Base-by-base conservation (phyloP, 2,888 invertebrate genomes). In the Ormia ochracea region DNA sequence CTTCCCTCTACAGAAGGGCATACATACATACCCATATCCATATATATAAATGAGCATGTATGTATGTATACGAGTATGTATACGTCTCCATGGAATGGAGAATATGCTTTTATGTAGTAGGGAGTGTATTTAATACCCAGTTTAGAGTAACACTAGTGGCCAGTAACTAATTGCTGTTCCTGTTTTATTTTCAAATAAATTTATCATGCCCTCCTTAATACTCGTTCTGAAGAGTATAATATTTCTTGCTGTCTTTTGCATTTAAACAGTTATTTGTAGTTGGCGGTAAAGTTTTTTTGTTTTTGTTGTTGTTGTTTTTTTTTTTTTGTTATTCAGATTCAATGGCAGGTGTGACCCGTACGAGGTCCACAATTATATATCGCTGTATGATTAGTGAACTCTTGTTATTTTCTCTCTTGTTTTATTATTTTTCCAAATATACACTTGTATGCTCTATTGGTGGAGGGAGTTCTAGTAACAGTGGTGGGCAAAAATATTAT, bases 321-420 rank as follows among this genome's bases (percentile, higher is more conserved):
- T 43, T 9, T 26, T 23, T 36, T 12, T 36, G 45, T 10, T 36
- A 21, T 23, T 23, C 52, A 1, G 5, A 5, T 14, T 26, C 23
- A 63, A 61, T 63, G 72, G 45, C 78, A 72, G 78, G 72, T 73
- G 73, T 73, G 78, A 66, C 78, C 76, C 65, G 76, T 77, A 63
- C 23, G 69, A 59, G 58, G 38, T 50, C 38, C 1, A 45, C 12
- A 59, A 59, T 76, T 63, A 58, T 63, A 63, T 69, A 69, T 76
- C 54, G 17, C 14, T 63, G 33, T 50, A 50, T 17, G n/a, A n/a
- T n/a, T n/a, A n/a, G n/a, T n/a, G n/a, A n/a, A n/a, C n/a, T 5
- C 26, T 2, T 70, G 38, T 19, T 43, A 41, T 41, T 52, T 1
- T 9, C 28, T 4, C 12, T 21, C n/a, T 43, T 23, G 14, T 4